These are phyloP conservation scores for Aphelenchoides fujianensis DNA, from an alignment of 1,140 invertebrate genomes.

Conservation along the genomic window DNA sequence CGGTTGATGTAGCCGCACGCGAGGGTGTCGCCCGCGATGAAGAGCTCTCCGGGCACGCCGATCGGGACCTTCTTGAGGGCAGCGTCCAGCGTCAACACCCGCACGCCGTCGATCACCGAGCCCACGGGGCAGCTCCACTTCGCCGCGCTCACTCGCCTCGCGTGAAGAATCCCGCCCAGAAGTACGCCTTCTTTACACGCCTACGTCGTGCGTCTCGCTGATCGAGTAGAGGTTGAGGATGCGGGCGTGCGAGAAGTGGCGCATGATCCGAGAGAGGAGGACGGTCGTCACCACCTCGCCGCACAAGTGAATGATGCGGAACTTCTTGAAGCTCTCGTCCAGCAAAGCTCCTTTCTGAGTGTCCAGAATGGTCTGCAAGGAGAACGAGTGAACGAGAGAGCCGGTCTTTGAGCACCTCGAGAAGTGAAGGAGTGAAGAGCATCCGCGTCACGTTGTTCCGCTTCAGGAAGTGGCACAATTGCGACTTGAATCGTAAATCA, in stretches of 20 bases:
- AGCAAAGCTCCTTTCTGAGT: constrained; percentile 42
- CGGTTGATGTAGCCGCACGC: constrained; percentile 66
- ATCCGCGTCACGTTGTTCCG: constrained; percentile 64
- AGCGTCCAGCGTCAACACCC: constrained; percentile 64
- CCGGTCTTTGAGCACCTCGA: constrained; percentile 38
- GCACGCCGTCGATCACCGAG: constrained; percentile 63
- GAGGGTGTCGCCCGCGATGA: constrained; percentile 66
- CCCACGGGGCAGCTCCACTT: constrained; percentile 66
- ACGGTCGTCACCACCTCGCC: constrained; percentile 65
- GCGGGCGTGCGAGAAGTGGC: constrained; percentile 61
- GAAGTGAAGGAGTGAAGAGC: constrained; percentile 64
- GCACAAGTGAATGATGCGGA: constrained; percentile 64
- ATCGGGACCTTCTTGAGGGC: constrained; percentile 64
- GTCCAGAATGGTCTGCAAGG: constrained; percentile 63
- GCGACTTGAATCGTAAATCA: constrained; percentile 64
- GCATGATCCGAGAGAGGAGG: constrained; percentile 63
- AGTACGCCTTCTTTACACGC: no score
- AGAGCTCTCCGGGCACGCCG: constrained; percentile 66
- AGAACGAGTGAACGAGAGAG: neutral
- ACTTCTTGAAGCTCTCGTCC: constrained; percentile 37
- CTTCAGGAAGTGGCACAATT: constrained; percentile 61
- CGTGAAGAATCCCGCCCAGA: no score
- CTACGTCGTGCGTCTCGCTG: constrained; percentile 64
- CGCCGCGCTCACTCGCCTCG: constrained; percentile 44
- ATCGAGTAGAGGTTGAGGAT: constrained; percentile 64